Evolutionary conservation across 2,797 vertebrate species (phyloP).

Genomic region (Echiichthys vipera): DNA sequence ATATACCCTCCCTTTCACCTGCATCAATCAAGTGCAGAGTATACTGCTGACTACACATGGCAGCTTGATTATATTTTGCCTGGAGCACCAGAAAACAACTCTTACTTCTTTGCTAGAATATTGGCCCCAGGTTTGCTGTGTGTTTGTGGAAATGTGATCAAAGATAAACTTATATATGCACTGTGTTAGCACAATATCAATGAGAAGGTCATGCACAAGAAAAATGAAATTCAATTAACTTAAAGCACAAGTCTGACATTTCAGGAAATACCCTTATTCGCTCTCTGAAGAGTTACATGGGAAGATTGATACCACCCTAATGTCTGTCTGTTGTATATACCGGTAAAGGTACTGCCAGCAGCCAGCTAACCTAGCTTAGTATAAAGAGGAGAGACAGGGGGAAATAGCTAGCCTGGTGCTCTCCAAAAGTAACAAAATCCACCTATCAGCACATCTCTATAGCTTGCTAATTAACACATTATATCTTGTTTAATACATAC

Average conservation of each 20-base stretch:
- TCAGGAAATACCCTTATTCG: neutral
- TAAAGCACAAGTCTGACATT: neutral
- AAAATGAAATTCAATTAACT: neutral
- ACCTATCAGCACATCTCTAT: neutral
- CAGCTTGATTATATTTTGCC: conserved; percentile 70
- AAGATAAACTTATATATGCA: conserved; percentile 21
- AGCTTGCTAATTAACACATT: neutral
- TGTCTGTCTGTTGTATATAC: no score
- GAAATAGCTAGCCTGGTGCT: neutral
- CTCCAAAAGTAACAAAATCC: neutral
- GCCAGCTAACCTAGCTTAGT: neutral
- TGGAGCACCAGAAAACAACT: conserved; percentile 49
- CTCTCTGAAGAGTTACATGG: neutral
- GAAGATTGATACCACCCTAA: neutral
- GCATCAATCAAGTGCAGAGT: conserved; percentile 58
- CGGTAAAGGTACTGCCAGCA: no score
- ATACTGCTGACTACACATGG: conserved; percentile 50
- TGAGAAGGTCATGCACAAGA: neutral
- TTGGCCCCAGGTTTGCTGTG: conserved; percentile 12
- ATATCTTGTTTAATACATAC: neutral
- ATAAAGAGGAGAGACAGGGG: neutral
- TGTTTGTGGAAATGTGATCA: conserved; percentile 38
- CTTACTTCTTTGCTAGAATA: conserved; percentile 49
- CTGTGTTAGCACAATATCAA: neutral
- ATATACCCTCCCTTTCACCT: conserved; percentile 37